Evolutionary conservation across 1,140 invertebrate genomes (phyloP).

Genomic region (Platorchestia sp.): DNA sequence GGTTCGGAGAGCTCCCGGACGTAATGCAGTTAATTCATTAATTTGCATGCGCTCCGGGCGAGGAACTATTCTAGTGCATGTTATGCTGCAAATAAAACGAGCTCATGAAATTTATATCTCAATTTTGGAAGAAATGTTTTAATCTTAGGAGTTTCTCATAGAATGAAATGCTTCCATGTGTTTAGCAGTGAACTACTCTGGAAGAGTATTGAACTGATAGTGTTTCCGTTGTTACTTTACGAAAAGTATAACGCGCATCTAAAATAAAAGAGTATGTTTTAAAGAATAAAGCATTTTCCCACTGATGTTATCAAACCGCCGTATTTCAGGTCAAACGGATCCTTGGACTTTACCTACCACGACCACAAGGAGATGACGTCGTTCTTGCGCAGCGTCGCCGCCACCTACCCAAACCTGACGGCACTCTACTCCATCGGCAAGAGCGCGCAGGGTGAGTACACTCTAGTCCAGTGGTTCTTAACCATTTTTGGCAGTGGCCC

Average conservation of each 20-base stretch:
- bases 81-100: background rate
- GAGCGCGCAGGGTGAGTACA: conserved; percentile 84
- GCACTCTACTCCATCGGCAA: conserved; percentile 93
- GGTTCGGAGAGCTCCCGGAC: background rate
- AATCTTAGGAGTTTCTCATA: too few species aligned
- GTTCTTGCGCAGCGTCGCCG: conserved; percentile 83
- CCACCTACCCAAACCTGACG: conserved; percentile 85
- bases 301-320: background rate
- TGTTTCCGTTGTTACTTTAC: background rate
- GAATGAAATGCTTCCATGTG: too few species aligned
- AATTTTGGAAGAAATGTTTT: background rate
- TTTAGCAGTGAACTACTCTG: too few species aligned
- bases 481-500: background rate
- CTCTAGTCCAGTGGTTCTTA: background rate
- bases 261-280: background rate
- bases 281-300: background rate
- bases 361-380: conserved; percentile 88
- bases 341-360: conserved; percentile 88
- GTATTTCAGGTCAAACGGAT: conserved; percentile 56
- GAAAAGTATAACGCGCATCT: background rate
- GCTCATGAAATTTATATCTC: background rate
- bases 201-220: too few species aligned
- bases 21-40: background rate
- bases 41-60: background rate
- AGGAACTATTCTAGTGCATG: background rate